phyloP scores from a whole-genome alignment of 1,140 invertebrate genomes.

The Caenorhabditis latens region DNA sequence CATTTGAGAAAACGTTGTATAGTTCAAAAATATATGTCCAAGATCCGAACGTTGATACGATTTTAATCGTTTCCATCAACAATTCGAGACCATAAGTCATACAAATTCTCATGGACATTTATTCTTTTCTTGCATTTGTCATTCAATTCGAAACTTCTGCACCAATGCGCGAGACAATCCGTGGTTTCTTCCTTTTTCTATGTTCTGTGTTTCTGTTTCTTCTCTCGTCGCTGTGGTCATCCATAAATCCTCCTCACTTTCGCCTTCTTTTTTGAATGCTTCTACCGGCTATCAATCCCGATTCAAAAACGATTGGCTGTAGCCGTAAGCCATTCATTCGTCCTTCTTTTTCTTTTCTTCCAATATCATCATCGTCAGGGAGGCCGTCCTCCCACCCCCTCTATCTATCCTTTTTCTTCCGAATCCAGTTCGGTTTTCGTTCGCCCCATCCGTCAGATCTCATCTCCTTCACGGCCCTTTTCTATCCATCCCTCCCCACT shows the following conservation, averaged over 20 bases:
- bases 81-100: neutral
- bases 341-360: conserved; percentile 7
- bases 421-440: conserved; percentile 53
- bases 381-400: neutral
- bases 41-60: conserved; percentile 4
- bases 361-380: conserved; percentile 51
- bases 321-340: conserved; percentile 51
- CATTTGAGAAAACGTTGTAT: neutral
- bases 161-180: conserved; percentile 32
- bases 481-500: conserved; percentile 30
- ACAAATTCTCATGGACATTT: neutral
- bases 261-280: neutral
- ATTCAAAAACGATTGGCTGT: conserved; percentile 55
- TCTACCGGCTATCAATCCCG: conserved; percentile 54
- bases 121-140: conserved; percentile 12
- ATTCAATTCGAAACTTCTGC: conserved; percentile 22
- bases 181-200: neutral
- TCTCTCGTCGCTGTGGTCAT: neutral
- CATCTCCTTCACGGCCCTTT: conserved; percentile 41
- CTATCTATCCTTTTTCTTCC: neutral
- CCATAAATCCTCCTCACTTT: conserved; percentile 49
- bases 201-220: conserved; percentile 6
- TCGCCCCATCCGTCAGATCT: conserved; percentile 47
- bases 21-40: neutral
- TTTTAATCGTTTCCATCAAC: neutral